These are phyloP conservation scores for Garrulus glandarius DNA, from an alignment of 2,797 vertebrate genomes.

Conservation along the genomic window DNA sequence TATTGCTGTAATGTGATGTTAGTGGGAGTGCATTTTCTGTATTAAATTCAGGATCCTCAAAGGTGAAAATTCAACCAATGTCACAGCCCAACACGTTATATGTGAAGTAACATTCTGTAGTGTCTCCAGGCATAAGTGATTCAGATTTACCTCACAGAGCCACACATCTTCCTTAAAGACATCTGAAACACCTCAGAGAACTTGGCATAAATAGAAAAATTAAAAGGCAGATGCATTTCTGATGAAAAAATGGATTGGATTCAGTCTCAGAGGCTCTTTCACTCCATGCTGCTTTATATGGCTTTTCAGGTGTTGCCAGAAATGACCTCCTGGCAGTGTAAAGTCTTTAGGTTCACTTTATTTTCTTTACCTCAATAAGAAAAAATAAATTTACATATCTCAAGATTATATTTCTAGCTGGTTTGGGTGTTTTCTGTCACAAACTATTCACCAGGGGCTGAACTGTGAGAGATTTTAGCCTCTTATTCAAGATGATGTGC, in stretches of 20 bases:
- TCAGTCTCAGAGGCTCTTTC: not conserved
- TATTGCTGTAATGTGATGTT: not conserved
- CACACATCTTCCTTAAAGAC: not conserved
- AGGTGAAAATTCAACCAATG: not conserved
- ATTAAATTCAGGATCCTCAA: not conserved
- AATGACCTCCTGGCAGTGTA: not conserved
- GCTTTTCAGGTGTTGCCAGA: not conserved
- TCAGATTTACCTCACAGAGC: not conserved
- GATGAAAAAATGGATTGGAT: not conserved
- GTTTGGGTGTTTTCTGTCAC: not conserved
- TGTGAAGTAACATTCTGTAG: too few relatives aligned
- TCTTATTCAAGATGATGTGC: not conserved
- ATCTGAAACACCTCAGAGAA: not conserved
- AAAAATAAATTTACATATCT: not conserved
- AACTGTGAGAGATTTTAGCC: not conserved
- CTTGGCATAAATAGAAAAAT: not conserved
- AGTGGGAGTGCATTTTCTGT: not conserved
- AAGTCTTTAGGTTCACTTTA: not conserved
- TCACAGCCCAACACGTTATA: rapidly evolving
- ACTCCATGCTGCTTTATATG: not conserved
- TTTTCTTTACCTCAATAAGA: not conserved
- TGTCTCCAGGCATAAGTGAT: not conserved
- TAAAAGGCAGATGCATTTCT: not conserved
- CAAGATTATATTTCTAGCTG: not conserved
- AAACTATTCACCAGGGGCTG: not conserved